Percentiles rank a stretch among this genome's conserved stretches.
Conservation (phyloP, 2,888 invertebrate genomes). For the Cloeon dipterum region DNA sequence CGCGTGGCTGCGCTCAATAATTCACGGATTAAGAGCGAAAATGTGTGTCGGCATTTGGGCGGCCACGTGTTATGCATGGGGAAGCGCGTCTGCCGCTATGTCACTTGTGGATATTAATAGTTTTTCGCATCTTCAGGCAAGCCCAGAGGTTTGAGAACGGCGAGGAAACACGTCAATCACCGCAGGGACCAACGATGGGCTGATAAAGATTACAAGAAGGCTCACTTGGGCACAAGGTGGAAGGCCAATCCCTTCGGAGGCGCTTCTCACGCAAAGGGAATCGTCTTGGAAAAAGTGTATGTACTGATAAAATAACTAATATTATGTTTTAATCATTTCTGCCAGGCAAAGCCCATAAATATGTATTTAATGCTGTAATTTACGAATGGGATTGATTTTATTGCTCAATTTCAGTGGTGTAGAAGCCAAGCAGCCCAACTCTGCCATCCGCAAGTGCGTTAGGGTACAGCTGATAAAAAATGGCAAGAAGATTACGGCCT, state of each 20-base stretch:
- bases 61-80: no score
- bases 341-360: no score
- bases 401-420: constrained; percentile 95
- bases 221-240: constrained; percentile 99
- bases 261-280: constrained; percentile 99
- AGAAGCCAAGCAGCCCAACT: constrained; percentile 99
- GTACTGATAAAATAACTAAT: constrained; percentile 22
- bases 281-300: constrained; percentile 99
- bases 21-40: no score
- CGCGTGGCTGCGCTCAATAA: no score
- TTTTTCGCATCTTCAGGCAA: no score
- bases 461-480: constrained; percentile 98
- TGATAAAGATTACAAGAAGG: constrained; percentile 99
- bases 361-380: background rate
- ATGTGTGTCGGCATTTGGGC: no score
- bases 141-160: constrained; percentile 96
- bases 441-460: constrained; percentile 98
- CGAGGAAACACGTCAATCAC: constrained; percentile 94
- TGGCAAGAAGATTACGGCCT: constrained; percentile 99
- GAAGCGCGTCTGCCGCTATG: no score
- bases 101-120: no score
- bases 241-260: constrained; percentile 99
- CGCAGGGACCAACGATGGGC: constrained; percentile 97
- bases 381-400: no score
- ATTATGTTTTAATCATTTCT: background rate